These are phyloP conservation scores for Limonius californicus DNA, from an alignment of 1,140 invertebrate genomes.

Conservation along the genomic window DNA sequence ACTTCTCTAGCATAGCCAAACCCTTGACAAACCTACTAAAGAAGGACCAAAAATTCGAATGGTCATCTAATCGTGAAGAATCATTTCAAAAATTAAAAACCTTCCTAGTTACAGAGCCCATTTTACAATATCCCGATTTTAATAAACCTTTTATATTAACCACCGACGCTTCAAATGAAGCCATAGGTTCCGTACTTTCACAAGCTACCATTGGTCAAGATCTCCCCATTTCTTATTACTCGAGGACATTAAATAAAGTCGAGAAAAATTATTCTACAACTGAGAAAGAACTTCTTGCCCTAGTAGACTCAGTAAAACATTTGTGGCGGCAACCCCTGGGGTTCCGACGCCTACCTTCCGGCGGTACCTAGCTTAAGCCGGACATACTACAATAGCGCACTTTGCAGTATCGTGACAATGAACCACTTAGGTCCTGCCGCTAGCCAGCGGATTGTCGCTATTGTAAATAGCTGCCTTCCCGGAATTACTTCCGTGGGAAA, in stretches of 20 bases:
- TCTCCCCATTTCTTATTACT: slow-evolving; percentile 41
- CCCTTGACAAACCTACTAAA: not conserved
- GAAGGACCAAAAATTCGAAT: not conserved
- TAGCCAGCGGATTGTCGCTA: too few species aligned
- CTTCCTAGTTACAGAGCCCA: slow-evolving; percentile 37
- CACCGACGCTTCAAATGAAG: slow-evolving; percentile 44
- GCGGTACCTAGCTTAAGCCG: too few species aligned
- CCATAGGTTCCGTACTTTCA: slow-evolving; percentile 43
- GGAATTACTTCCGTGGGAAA: too few species aligned
- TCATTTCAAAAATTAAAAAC: slow-evolving; percentile 38
- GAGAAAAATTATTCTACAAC: slow-evolving; percentile 38
- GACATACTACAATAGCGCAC: too few species aligned
- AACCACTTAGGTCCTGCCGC: too few species aligned
- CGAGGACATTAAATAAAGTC: slow-evolving; percentile 35
- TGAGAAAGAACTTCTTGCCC: slow-evolving; percentile 41
- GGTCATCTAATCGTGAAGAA: not conserved
- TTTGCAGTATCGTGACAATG: too few species aligned
- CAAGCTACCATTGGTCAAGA: slow-evolving; percentile 30
- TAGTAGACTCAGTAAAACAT: slow-evolving; percentile 35
- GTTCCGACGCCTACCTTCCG: too few species aligned
- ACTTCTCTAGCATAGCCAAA: not conserved
- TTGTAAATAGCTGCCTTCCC: too few species aligned
- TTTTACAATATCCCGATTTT: slow-evolving; percentile 41
- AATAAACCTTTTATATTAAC: slow-evolving; percentile 42
- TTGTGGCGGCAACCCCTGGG: too few species aligned